phyloP scores from a whole-genome alignment of 2,888 invertebrate species.

The Drosophila longiperda region DNA sequence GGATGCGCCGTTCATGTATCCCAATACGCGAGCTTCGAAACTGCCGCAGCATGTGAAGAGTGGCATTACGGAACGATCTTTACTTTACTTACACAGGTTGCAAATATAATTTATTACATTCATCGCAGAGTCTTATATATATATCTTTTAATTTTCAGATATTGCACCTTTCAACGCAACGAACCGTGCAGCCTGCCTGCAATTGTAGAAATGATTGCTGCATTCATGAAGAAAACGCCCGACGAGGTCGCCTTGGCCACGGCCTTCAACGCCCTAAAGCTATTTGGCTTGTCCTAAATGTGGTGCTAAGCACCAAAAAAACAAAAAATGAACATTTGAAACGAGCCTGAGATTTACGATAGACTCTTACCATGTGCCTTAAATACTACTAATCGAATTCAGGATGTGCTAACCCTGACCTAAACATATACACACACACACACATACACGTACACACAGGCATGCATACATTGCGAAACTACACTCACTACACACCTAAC shows the following conservation, averaged over 20 bases:
- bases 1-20: conserved; percentile 98
- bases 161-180: conserved; percentile 98
- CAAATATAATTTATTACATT: neutral
- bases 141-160: conserved; percentile 85
- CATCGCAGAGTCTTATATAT: neutral
- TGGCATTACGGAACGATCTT: conserved; percentile 92
- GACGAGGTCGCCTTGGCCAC: conserved; percentile 96
- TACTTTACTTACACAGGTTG: conserved; percentile 85
- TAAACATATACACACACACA: conserved; percentile 12
- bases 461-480: conserved; percentile 15
- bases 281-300: conserved; percentile 90
- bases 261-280: conserved; percentile 95
- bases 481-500: conserved; percentile 35
- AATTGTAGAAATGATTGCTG: conserved; percentile 97
- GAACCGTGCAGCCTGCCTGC: conserved; percentile 97
- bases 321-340: conserved; percentile 19
- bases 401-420: conserved; percentile 62
- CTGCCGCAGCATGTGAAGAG: conserved; percentile 94
- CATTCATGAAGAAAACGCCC: conserved; percentile 93
- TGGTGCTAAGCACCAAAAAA: conserved; percentile 27
- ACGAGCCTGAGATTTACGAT: conserved; percentile 69
- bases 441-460: conserved; percentile 26
- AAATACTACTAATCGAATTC: conserved; percentile 73
- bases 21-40: conserved; percentile 96
- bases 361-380: conserved; percentile 78